Conservation (phyloP, 2,888 invertebrate species). For the Pegoplata infirma region DNA sequence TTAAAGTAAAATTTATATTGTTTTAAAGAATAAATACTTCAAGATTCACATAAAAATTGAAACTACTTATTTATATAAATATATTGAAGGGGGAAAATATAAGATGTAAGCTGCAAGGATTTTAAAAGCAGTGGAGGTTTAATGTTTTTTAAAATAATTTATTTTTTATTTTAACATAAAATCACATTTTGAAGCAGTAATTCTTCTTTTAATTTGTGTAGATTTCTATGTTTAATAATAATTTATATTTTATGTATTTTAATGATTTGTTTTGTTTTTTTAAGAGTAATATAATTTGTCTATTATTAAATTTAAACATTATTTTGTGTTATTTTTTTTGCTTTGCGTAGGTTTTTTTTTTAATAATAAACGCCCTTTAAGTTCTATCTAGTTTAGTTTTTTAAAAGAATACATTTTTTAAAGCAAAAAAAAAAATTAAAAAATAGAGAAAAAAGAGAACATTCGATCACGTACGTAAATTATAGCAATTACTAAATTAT, state of each 20-base stretch:
- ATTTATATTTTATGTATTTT: neutral
- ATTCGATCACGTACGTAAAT: conserved; percentile 32
- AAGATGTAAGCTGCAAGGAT: neutral
- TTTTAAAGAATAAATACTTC: neutral
- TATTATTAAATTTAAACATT: conserved; percentile 33
- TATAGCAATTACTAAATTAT: conserved; percentile 28
- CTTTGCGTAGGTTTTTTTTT: conserved; percentile 2
- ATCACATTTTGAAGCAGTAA: conserved; percentile 43
- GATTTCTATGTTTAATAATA: neutral
- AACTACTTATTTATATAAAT: conserved; percentile 19
- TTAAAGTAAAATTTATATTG: neutral
- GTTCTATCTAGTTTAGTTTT: conserved; percentile 36
- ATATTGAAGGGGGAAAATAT: neutral
- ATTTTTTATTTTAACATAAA: conserved; percentile 37
- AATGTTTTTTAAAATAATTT: conserved; percentile 8
- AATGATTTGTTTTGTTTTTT: conserved; percentile 11
- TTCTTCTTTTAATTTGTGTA: conserved; percentile 31
- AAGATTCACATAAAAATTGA: conserved; percentile 5
- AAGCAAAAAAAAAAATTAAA: neutral
- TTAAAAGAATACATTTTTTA: conserved; percentile 8
- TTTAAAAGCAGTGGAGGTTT: neutral
- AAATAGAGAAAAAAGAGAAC: conserved; percentile 15
- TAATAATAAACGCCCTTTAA: conserved; percentile 17
- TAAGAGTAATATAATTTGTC: conserved; percentile 46
- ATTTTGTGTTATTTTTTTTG: conserved; percentile 9